phyloP scores from a whole-genome alignment of 2,888 invertebrate species.

The Drosophila algonquin region DNA sequence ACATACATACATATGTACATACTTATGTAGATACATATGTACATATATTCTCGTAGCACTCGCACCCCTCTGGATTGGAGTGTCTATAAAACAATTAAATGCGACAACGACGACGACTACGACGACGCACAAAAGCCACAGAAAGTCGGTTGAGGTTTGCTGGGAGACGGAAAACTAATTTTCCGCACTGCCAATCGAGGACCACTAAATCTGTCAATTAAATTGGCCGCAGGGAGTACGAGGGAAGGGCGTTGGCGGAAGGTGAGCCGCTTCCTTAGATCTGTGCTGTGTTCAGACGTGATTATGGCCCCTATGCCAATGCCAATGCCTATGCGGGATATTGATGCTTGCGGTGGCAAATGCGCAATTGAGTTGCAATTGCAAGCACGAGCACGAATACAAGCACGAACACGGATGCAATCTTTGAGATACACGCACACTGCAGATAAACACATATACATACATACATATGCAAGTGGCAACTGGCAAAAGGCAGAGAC shows the following conservation, averaged over 20 bases:
- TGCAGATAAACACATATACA: slow-evolving; percentile 2
- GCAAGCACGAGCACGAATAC: slow-evolving; percentile 71
- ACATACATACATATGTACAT: background rate
- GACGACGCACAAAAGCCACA: slow-evolving; percentile 53
- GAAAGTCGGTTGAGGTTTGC: slow-evolving; percentile 54
- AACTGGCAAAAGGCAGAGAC: slow-evolving; percentile 17
- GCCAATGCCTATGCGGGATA: slow-evolving; percentile 56
- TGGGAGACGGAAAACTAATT: slow-evolving; percentile 80
- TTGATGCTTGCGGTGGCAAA: slow-evolving; percentile 79
- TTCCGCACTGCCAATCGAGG: slow-evolving; percentile 82
- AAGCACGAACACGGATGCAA: slow-evolving; percentile 73
- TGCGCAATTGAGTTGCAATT: slow-evolving; percentile 80
- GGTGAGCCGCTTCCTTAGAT: slow-evolving; percentile 29
- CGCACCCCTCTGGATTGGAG: slow-evolving; percentile 46
- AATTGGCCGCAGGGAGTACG: slow-evolving; percentile 81
- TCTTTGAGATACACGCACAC: slow-evolving; percentile 59
- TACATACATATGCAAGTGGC: slow-evolving; percentile 1
- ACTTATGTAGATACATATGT: background rate
- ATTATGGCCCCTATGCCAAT: slow-evolving; percentile 62
- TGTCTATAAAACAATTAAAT: slow-evolving; percentile 78
- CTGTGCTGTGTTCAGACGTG: slow-evolving; percentile 64
- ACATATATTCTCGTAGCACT: slow-evolving; percentile 23
- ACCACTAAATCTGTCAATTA: slow-evolving; percentile 83
- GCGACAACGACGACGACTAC: slow-evolving; percentile 41
- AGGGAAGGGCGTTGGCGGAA: background rate